phyloP scores from a whole-genome alignment of 2,797 vertebrate genomes.

The Setipinna tenuifilis region DNA sequence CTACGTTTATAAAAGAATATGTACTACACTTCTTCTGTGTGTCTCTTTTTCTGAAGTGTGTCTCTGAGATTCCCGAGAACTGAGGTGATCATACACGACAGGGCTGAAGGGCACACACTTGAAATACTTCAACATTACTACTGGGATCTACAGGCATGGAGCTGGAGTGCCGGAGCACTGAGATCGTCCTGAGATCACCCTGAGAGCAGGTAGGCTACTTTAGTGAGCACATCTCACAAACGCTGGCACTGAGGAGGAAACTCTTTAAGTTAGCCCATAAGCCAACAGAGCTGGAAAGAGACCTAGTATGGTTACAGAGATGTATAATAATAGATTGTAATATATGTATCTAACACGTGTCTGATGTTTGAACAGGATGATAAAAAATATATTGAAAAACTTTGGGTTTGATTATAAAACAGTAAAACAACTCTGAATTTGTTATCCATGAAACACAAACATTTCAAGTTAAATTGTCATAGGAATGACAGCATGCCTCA shows the following conservation, averaged over 20 bases:
- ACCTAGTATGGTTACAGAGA: background rate
- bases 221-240: no score
- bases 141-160: background rate
- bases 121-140: background rate
- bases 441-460: no score
- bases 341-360: background rate
- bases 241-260: no score
- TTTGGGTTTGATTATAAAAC: background rate
- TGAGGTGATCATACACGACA: background rate
- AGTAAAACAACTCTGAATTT: background rate
- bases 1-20: background rate
- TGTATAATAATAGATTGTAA: background rate
- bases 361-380: background rate
- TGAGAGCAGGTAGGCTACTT: no score
- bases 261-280: no score
- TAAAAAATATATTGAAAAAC: no score
- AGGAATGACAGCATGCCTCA: background rate
- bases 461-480: background rate
- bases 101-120: background rate
- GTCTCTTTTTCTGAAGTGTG: background rate
- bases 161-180: background rate
- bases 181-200: no score
- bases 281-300: background rate
- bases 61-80: background rate
- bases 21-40: background rate